Evolutionary conservation across 2,888 invertebrate genomes (phyloP).

Genomic region (Nebria brevicollis): DNA sequence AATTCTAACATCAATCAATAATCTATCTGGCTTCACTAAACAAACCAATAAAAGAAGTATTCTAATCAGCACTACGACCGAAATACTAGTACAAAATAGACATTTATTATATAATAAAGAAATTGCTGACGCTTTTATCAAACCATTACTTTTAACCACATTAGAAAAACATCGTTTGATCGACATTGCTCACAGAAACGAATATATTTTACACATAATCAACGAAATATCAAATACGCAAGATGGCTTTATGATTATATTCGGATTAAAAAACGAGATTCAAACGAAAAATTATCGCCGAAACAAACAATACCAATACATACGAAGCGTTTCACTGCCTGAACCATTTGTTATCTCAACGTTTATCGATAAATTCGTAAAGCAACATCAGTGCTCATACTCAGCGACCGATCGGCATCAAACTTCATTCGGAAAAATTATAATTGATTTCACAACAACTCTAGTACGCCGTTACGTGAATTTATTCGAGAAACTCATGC

Average conservation of each 20-base stretch:
- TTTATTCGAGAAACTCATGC: constrained; percentile 42
- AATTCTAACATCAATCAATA: constrained; percentile 24
- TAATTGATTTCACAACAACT: constrained; percentile 49
- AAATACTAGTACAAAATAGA: constrained; percentile 48
- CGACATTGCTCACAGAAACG: constrained; percentile 45
- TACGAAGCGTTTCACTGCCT: constrained; percentile 25
- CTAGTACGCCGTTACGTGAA: constrained; percentile 48
- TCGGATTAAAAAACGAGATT: constrained; percentile 28
- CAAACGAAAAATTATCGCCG: background rate
- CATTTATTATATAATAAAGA: constrained; percentile 46
- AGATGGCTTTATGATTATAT: constrained; percentile 36
- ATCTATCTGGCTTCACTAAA: constrained; percentile 9
- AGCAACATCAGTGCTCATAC: constrained; percentile 30
- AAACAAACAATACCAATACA: constrained; percentile 15
- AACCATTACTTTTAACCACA: constrained; percentile 47
- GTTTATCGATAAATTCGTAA: constrained; percentile 31
- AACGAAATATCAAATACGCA: constrained; percentile 43
- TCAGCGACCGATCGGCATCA: constrained; percentile 34
- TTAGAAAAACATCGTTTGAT: constrained; percentile 45
- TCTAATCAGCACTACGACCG: constrained; percentile 39
- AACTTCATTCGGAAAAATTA: constrained; percentile 43
- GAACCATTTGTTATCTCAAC: constrained; percentile 34
- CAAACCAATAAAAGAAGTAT: constrained; percentile 42
- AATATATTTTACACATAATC: constrained; percentile 49
- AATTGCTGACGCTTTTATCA: constrained; percentile 48